Base-by-base conservation (phyloP, 2,797 vertebrate species). In the Antrozous pallidus region DNA sequence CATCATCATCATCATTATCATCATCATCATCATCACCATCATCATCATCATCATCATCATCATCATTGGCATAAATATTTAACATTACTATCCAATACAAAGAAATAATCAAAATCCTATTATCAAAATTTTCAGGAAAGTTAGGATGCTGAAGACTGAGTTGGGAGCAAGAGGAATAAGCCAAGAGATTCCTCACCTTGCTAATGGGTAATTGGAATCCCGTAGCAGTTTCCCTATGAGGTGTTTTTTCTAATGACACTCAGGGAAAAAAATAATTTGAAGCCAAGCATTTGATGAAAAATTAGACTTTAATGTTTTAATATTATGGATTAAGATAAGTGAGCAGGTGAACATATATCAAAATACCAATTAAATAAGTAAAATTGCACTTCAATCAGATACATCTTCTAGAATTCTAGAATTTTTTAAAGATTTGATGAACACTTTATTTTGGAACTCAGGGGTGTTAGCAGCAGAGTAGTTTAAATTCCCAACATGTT, bases 311-410 rank as follows among this genome's bases (percentile, higher is more conserved):
- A 89, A 78, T 58, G 18, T 6, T 74, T 79, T 92, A 42, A 0
- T 69, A 40, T 17, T 86, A 16, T 77, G 18, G 7, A 22, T 54
- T 45, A 70, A 92, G 3, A 38, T 67, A 80, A 63, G 33, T 61
- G 8, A 54, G 38, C 3, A 70, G 4, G 7, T 22, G 36, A 83
- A 56, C 31, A 0, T 7, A 8, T 42, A 49, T 49, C 6, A 36
- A 92, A 65, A 77, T 33, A 42, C 47, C 67, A 86, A 79, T 22
- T 58, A 63, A 85, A 56, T 54, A 51, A 86, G 67, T 17, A 74
- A 75, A 90, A 65, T 10, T 70, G 5, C 40, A 61, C 17, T 91
- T 73, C 47, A 69, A 61, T 78, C 6, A 1, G 20, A 49, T 87
- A 75, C 6, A 42, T 70, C n/a, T 56, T 40, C 42, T 26, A 11